These are phyloP conservation scores for Scatophagus argus DNA, from an alignment of 2,113 vertebrate species.

Conservation along the genomic window DNA sequence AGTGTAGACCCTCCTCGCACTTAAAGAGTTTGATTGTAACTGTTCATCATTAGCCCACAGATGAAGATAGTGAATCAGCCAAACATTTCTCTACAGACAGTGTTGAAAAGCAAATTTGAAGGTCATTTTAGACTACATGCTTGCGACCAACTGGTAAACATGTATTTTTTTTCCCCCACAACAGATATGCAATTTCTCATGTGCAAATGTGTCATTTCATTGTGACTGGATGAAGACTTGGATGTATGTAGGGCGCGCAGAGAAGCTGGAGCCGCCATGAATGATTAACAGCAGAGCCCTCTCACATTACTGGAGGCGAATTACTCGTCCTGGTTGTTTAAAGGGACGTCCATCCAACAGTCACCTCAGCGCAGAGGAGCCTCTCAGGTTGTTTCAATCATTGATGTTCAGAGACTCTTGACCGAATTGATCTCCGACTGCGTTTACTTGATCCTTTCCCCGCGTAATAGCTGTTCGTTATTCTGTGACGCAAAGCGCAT, in stretches of 20 bases:
- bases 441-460: not conserved
- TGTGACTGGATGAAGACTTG: constrained; percentile 3
- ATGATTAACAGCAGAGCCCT: constrained; percentile 72
- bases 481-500: not conserved
- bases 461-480: not conserved
- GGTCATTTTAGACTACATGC: not conserved
- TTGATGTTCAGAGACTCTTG: constrained; percentile 26
- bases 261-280: constrained; percentile 52
- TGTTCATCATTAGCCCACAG: not conserved
- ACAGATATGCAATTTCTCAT: constrained; percentile 4
- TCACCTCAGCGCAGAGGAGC: not conserved
- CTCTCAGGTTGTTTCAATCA: constrained; percentile 37
- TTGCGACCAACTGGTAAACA: no score
- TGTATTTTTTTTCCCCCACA: no score
- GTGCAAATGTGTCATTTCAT: not conserved
- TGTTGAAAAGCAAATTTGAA: not conserved
- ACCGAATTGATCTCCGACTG: constrained; percentile 16
- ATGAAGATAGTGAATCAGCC: not conserved
- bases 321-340: constrained; percentile 50
- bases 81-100: not conserved
- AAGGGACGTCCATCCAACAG: constrained; percentile 18
- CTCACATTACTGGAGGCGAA: constrained; percentile 69
- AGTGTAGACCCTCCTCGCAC: not conserved
- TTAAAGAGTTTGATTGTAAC: not conserved
- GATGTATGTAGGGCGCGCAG: constrained; percentile 15